Conservation (phyloP, 2,113 vertebrate species). For the Crotalus helleri region DNA sequence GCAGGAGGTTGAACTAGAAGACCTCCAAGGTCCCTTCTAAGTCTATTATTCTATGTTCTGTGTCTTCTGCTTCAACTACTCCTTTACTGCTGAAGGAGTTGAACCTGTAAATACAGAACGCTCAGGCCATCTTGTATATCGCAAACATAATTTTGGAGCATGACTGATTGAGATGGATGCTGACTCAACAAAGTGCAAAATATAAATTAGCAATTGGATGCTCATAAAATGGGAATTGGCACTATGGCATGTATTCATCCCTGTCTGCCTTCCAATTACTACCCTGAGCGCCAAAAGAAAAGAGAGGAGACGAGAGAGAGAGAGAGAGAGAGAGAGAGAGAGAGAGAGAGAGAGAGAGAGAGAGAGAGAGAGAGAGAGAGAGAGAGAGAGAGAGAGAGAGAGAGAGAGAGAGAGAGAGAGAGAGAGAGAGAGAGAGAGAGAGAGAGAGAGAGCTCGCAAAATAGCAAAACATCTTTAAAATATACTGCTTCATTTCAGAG, state of each 20-base stretch:
- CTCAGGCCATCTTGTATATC: neutral
- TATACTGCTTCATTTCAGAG: neutral
- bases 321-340: too few relatives aligned
- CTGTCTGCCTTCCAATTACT: neutral
- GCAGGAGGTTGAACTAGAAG: neutral
- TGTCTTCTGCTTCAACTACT: neutral
- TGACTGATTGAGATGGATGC: conserved; percentile 27
- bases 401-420: too few relatives aligned
- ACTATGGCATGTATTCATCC: conserved; percentile 24
- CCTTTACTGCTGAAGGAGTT: neutral
- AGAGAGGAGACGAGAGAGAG: neutral
- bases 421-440: neutral
- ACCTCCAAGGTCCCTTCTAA: neutral
- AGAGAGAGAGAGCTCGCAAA: neutral
- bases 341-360: neutral
- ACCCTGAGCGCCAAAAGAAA: neutral
- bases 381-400: neutral
- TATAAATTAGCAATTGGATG: conserved; percentile 38
- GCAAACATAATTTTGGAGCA: neutral
- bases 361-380: neutral
- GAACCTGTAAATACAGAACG: neutral
- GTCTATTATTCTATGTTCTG: neutral
- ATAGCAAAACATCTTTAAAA: neutral
- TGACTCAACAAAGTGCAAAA: conserved; percentile 19
- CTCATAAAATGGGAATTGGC: conserved; percentile 19